Conservation (phyloP, 2,888 invertebrate species). For the Aphodius sticticus region DNA sequence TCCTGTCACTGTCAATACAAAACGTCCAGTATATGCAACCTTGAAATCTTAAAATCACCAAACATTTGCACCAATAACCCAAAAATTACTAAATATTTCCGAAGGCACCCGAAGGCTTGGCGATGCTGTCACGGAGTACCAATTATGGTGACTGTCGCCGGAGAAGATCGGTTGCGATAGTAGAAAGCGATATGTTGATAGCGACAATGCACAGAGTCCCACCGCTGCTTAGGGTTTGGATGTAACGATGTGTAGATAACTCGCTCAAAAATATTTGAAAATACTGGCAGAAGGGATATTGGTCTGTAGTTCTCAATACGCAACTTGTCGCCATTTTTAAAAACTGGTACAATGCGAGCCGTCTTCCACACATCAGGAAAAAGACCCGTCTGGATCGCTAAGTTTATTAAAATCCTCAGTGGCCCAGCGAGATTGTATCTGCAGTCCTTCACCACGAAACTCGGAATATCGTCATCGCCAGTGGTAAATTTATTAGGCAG, state of each 20-base stretch:
- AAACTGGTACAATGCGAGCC: slow-evolving; percentile 5
- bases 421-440: not conserved
- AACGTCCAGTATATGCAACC: too few species aligned
- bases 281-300: not conserved
- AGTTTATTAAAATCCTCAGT: not conserved
- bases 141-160: too few species aligned
- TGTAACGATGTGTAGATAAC: slow-evolving; percentile 11
- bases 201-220: too few species aligned
- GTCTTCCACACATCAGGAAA: slow-evolving; percentile 7
- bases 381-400: not conserved
- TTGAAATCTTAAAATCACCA: too few species aligned
- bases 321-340: not conserved
- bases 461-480: slow-evolving; percentile 9
- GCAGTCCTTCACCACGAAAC: not conserved
- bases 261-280: slow-evolving; percentile 11
- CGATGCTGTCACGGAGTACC: too few species aligned
- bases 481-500: not conserved
- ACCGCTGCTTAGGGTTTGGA: not conserved
- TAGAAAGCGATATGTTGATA: too few species aligned
- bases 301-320: not conserved
- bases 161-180: too few species aligned
- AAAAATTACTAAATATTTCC: too few species aligned
- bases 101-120: too few species aligned
- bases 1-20: too few species aligned
- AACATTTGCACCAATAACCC: too few species aligned